phyloP scores from a whole-genome alignment of 2,113 vertebrate genomes.

The Xiphorhynchus elegans region DNA sequence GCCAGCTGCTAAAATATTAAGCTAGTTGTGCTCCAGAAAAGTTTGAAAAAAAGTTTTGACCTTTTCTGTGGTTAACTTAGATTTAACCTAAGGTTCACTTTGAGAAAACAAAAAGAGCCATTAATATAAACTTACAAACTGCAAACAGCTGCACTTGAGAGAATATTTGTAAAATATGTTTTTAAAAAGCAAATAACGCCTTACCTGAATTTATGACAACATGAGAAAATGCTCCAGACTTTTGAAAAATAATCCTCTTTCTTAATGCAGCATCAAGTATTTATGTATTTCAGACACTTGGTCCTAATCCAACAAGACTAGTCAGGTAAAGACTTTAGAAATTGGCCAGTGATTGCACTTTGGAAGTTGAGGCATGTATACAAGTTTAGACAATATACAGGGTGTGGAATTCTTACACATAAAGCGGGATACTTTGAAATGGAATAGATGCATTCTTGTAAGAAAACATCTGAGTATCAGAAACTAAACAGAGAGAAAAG shows the following conservation, averaged over 20 bases:
- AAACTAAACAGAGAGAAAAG: background rate
- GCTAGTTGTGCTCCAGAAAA: conserved; percentile 45
- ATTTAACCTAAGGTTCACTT: background rate
- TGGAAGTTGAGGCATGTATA: background rate
- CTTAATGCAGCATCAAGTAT: background rate
- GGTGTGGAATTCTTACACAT: background rate
- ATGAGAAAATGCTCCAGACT: background rate
- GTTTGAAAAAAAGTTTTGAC: conserved; percentile 12
- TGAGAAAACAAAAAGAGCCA: background rate
- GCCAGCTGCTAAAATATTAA: conserved; percentile 69
- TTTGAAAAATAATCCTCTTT: background rate
- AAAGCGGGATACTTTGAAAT: background rate
- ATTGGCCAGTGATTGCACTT: background rate
- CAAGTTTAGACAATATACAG: background rate
- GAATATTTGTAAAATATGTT: background rate
- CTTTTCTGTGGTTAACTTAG: conserved; percentile 23
- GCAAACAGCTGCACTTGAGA: background rate
- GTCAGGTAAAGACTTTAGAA: background rate
- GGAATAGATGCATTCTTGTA: background rate
- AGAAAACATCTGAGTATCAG: background rate
- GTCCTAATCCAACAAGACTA: background rate
- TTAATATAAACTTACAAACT: background rate
- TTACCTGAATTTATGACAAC: background rate
- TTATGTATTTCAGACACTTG: background rate
- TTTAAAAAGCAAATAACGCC: background rate